phyloP scores from a whole-genome alignment of 2,113 vertebrate genomes.

The Forbesichthys papilliferus region DNA sequence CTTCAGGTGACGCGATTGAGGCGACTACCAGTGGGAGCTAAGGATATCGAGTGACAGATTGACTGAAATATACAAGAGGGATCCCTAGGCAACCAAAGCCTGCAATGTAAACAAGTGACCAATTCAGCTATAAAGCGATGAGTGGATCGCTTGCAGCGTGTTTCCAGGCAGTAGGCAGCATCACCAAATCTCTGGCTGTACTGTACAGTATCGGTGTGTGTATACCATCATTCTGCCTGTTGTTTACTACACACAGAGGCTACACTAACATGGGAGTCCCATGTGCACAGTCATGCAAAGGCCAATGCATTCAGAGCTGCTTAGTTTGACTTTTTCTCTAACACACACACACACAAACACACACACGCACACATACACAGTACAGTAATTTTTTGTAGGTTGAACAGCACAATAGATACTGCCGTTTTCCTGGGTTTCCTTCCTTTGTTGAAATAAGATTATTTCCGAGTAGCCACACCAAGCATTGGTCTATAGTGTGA shows the following conservation, averaged over 20 bases:
- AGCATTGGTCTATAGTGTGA: constrained; percentile 8
- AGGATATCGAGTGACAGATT: no score
- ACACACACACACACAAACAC: constrained; percentile 16
- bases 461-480: constrained; percentile 54
- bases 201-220: no score
- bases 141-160: no score
- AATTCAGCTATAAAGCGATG: no score
- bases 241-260: constrained; percentile 1
- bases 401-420: constrained; percentile 50
- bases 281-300: not conserved
- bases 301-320: not conserved
- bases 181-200: no score
- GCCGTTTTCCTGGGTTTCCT: constrained; percentile 54
- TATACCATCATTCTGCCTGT: no score
- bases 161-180: no score
- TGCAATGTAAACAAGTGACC: no score
- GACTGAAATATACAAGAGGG: no score
- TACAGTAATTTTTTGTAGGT: constrained; percentile 5
- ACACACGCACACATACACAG: constrained; percentile 7
- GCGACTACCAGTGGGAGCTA: no score
- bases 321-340: not conserved
- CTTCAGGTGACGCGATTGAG: no score
- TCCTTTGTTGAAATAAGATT: constrained; percentile 62
- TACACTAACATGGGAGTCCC: not conserved
- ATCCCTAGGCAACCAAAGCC: no score